phyloP scores from a whole-genome alignment of 2,797 vertebrate genomes.

The Yasuhikotakia modesta region DNA sequence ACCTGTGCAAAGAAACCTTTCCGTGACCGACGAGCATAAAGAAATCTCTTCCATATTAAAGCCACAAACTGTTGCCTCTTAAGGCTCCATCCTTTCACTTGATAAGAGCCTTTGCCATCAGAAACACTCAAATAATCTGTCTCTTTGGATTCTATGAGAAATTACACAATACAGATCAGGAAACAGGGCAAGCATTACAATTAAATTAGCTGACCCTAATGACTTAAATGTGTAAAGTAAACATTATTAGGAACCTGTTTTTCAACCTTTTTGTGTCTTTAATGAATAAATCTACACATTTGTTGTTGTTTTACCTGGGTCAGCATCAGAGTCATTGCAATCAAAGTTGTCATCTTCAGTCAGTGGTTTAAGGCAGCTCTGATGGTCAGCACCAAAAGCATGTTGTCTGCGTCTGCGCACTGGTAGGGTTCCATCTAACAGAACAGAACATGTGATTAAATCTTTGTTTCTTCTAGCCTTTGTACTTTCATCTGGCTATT shows the following conservation, averaged over 20 bases:
- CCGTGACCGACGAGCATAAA: conserved; percentile 91
- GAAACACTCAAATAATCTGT: conserved; percentile 91
- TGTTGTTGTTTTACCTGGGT: conserved; percentile 80
- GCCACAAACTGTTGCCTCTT: conserved; percentile 94
- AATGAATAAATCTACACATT: background rate
- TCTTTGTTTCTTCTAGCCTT: background rate
- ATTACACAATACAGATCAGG: background rate
- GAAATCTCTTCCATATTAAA: conserved; percentile 93
- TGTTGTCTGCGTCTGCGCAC: conserved; percentile 88
- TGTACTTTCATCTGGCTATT: background rate
- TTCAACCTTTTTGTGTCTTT: too few relatives aligned
- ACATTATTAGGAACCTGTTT: background rate
- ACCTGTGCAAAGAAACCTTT: conserved; percentile 99
- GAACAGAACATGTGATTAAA: background rate
- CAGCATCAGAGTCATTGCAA: conserved; percentile 91
- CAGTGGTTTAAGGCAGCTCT: conserved; percentile 95
- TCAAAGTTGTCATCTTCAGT: conserved; percentile 91
- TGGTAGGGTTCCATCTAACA: conserved; percentile 89
- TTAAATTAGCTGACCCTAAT: background rate
- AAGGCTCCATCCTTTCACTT: conserved; percentile 94
- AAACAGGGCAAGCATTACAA: background rate
- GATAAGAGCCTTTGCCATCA: conserved; percentile 95
- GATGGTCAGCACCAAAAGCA: conserved; percentile 89
- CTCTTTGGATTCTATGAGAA: conserved; percentile 86
- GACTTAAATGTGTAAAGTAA: background rate